Evolutionary conservation across 2,113 vertebrate species (phyloP), one percentile per base, ranked within the genome.

Genomic region (Callocephalon fimbriatum): DNA sequence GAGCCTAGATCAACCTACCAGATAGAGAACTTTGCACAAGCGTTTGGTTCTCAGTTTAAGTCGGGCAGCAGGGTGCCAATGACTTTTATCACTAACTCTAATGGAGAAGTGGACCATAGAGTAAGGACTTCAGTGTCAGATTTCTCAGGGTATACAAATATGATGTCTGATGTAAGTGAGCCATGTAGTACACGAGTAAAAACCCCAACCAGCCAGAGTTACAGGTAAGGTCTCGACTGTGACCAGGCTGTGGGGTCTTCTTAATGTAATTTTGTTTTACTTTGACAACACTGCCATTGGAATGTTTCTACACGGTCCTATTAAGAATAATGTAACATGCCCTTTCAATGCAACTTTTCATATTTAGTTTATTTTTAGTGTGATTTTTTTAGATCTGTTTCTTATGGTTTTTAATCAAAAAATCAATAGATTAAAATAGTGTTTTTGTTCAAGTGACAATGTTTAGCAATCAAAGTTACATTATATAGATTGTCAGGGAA

Each of bases 81-180:
- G 98, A 98, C 99, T 97, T 99, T 99, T 94, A 98, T 99, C 95
- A 93, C 96, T 93, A 99, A 99, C 98, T 99, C 99, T 82, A 99
- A 98, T 95, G 98, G 99, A 97, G 99, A 99, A 98, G 99, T 99
- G 91, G 99, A 99, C 98, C 99, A 99, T 97, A 98, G 99, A 98
- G 99, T 99, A 98, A 99, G 99, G 99, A 99, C 99, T 99, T 99
- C 99, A 89, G 99, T 99, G 98, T 99, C 99, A 98, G 99, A 99
- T 99, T 99, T 99, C 99, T 99, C 99, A 99, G 99, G 99, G 99
- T 99, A 99, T 99, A 99, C 99, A 98, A 99, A 99, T 98, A 99
- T 99, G 99, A 99, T 99, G 99, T 99, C 99, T 98, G 99, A 99
- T 97, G 99, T 99, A 95, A 99, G 98, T 94, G 99, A 99, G 99